Evolutionary conservation across 92 coral and sea anemone species (phyloP).

Genomic region (Heliopora coerulea): DNA sequence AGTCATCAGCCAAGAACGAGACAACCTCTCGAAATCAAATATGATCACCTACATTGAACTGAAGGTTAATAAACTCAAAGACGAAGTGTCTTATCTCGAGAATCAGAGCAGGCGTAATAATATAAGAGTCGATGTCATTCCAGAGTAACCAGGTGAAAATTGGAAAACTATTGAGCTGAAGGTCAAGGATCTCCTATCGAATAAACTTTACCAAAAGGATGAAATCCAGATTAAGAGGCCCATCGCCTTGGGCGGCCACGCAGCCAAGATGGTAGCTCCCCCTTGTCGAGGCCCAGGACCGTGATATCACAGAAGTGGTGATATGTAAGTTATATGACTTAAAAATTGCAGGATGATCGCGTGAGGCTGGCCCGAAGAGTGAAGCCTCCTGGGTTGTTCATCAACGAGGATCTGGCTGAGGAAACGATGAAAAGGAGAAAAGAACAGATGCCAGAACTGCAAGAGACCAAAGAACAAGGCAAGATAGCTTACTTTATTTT

Average conservation of each 20-base stretch:
- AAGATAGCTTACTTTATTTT: conserved; percentile 26
- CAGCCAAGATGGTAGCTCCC: conserved; percentile 27
- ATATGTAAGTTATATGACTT: conserved; percentile 51
- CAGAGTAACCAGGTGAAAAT: conserved; percentile 23
- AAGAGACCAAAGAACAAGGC: conserved; percentile 20
- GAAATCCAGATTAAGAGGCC: conserved; percentile 27
- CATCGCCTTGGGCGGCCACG: conserved; percentile 22
- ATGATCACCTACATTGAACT: too few species aligned
- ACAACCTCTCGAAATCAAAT: too few species aligned
- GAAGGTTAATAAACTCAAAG: too few species aligned
- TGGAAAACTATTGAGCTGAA: conserved; percentile 36
- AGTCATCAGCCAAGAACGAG: too few species aligned
- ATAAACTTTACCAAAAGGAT: neutral
- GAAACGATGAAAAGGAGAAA: conserved; percentile 28
- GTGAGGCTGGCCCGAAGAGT: conserved; percentile 35
- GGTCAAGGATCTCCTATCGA: conserved; percentile 9
- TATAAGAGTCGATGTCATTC: conserved; percentile 32
- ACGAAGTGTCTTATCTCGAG: too few species aligned
- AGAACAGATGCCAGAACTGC: conserved; percentile 5
- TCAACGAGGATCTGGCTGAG: conserved; percentile 44
- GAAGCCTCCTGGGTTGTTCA: conserved; percentile 37
- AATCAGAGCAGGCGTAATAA: conserved; percentile 17
- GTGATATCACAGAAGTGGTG: too few species aligned
- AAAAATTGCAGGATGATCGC: conserved; percentile 39
- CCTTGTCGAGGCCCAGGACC: conserved; percentile 27